phyloP scores from a whole-genome alignment of 2,888 invertebrate species.

The Orchesellides sinensis region DNA sequence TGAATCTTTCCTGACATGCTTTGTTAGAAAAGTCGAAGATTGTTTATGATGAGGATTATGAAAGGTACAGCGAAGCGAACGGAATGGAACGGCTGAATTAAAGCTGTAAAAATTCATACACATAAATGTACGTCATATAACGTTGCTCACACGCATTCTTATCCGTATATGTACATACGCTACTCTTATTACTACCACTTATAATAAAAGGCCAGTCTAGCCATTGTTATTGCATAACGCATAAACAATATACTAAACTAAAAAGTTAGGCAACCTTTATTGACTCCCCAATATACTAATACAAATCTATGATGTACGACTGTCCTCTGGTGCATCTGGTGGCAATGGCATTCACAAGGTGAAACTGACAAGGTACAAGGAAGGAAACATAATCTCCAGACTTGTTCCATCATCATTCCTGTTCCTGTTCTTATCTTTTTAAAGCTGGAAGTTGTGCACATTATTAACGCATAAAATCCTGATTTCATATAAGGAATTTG shows the following conservation, averaged over 20 bases:
- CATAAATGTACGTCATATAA: not conserved
- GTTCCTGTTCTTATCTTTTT: constrained; percentile 33
- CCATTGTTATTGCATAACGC: constrained; percentile 23
- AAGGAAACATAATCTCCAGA: constrained; percentile 52
- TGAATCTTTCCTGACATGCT: constrained; percentile 13
- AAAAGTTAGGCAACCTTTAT: no score
- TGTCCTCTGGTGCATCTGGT: constrained; percentile 20
- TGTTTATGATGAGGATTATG: constrained; percentile 37
- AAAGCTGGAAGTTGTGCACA: constrained; percentile 13
- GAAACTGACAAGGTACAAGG: constrained; percentile 52
- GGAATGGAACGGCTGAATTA: not conserved
- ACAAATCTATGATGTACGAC: not conserved
- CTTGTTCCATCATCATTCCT: constrained; percentile 54
- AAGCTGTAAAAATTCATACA: not conserved
- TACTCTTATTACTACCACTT: not conserved
- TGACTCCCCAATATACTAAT: not conserved
- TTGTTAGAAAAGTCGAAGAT: constrained; percentile 1
- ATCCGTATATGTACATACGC: not conserved
- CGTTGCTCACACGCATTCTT: not conserved
- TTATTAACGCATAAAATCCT: no score
- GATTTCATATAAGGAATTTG: no score
- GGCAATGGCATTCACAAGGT: constrained; percentile 41
- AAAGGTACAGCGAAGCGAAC: constrained; percentile 6
- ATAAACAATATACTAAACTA: constrained; percentile 26
- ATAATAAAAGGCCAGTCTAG: not conserved